phyloP scores from a whole-genome alignment of 2,797 vertebrate genomes.

The Tachyglossus aculeatus region DNA sequence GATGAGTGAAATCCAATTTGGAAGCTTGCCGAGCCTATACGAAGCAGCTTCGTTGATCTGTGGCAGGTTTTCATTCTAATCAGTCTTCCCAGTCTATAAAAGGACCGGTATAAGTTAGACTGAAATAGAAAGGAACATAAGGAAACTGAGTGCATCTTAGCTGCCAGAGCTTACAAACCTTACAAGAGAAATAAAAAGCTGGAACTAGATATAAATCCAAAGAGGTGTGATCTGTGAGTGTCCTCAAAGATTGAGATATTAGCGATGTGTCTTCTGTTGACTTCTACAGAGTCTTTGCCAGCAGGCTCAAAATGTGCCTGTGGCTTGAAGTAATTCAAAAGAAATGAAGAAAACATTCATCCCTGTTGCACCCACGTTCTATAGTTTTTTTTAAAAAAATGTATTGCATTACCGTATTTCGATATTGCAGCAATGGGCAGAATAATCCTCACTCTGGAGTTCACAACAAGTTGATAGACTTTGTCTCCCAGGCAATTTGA shows the following conservation, averaged over 20 bases:
- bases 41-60: conserved; percentile 48
- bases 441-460: conserved; percentile 54
- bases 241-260: neutral
- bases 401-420: too few species aligned
- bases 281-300: neutral
- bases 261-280: neutral
- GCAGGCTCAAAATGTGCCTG: conserved; percentile 32
- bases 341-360: conserved; percentile 11
- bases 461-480: conserved; percentile 66
- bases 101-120: conserved; percentile 31
- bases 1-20: conserved; percentile 60
- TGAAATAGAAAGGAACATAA: conserved; percentile 26
- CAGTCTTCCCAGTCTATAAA: conserved; percentile 38
- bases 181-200: neutral
- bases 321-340: conserved; percentile 21
- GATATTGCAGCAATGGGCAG: conserved; percentile 29
- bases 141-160: conserved; percentile 28
- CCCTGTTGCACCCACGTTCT: conserved; percentile 15
- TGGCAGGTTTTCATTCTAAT: conserved; percentile 32
- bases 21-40: conserved; percentile 51
- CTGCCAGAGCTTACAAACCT: conserved; percentile 14
- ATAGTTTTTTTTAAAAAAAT: too few species aligned
- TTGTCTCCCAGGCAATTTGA: conserved; percentile 67
- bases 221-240: neutral
- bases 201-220: neutral